A percentile compares a stretch with the other conserved stretches of the same genome.
Conservation (phyloP, 2,888 invertebrate species). For the Uropetala carovei region DNA sequence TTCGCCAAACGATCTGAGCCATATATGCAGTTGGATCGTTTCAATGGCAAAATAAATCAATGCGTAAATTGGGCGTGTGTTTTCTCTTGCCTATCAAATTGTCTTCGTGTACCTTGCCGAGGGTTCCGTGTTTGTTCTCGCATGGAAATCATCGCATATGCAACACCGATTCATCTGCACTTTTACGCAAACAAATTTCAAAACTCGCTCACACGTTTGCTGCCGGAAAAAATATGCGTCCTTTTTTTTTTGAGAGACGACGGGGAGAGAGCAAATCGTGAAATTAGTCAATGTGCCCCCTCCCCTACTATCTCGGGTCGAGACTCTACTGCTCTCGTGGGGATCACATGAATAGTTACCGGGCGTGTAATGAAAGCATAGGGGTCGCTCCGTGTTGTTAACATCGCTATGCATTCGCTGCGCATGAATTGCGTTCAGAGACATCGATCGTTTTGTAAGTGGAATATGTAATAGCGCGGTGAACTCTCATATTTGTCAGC, state of each 20-base stretch:
- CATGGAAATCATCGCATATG: too few species aligned
- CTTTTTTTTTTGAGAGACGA: neutral
- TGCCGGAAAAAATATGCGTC: neutral
- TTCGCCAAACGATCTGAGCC: too few species aligned
- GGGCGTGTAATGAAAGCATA: conserved; percentile 2
- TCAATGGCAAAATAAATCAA: too few species aligned
- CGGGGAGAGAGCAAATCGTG: neutral
- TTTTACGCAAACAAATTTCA: neutral
- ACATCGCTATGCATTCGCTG: neutral
- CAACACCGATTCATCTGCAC: too few species aligned
- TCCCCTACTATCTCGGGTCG: neutral
- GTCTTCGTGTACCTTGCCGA: too few species aligned
- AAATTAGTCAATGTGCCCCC: neutral
- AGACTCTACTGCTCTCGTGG: neutral
- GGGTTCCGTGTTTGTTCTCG: too few species aligned
- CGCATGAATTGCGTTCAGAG: neutral
- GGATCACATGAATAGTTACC: conserved; percentile 22
- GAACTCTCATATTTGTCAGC: neutral
- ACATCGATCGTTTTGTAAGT: neutral
- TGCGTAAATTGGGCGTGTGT: too few species aligned
- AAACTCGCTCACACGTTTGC: neutral
- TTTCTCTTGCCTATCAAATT: too few species aligned
- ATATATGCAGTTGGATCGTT: too few species aligned
- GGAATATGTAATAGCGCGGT: conserved; percentile 21
- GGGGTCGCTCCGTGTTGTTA: neutral